Conservation (phyloP, 2,888 invertebrate species). For the Lasioglossum zephyrum region DNA sequence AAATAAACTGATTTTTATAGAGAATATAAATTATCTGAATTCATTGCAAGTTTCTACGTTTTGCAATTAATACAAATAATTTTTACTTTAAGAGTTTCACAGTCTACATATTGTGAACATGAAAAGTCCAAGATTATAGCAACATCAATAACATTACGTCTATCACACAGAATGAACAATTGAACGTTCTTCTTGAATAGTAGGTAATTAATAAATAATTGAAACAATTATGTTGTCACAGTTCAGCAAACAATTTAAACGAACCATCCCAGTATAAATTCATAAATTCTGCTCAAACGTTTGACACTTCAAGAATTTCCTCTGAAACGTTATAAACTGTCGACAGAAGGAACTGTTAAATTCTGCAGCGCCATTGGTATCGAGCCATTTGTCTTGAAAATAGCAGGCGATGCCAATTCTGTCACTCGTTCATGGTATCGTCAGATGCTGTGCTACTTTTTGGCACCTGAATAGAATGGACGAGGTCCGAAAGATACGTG, state of each 20-base stretch:
- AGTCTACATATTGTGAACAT: no score
- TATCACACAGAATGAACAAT: no score
- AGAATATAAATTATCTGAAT: no score
- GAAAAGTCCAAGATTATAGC: no score
- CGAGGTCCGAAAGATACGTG: constrained; percentile 1
- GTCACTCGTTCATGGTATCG: not conserved
- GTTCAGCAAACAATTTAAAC: not conserved
- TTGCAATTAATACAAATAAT: no score
- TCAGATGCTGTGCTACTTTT: not conserved
- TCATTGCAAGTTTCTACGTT: no score
- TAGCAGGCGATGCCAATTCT: not conserved
- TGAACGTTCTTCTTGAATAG: no score
- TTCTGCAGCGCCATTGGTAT: not conserved
- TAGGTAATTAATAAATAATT: not conserved
- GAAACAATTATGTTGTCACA: not conserved
- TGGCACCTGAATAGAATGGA: not conserved
- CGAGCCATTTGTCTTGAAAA: not conserved
- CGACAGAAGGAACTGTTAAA: not conserved
- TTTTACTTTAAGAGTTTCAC: no score
- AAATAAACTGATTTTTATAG: not conserved
- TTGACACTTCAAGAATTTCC: not conserved
- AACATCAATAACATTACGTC: no score
- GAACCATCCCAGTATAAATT: not conserved
- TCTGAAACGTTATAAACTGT: not conserved
- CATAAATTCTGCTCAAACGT: not conserved